Evolutionary conservation across 2,797 vertebrate species (phyloP), one percentile per base, ranked within the genome.

Genomic region (Enteromius anoplus): DNA sequence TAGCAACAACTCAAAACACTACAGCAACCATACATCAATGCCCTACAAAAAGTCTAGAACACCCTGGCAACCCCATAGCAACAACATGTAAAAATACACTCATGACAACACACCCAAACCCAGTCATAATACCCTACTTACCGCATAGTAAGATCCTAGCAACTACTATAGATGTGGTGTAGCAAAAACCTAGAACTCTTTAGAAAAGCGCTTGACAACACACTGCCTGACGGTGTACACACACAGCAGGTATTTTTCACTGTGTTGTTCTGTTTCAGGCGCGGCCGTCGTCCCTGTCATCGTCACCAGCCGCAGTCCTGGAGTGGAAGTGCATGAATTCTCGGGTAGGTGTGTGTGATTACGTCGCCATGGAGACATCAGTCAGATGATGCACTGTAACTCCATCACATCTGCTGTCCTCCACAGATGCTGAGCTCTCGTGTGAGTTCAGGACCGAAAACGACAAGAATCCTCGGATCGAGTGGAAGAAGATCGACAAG

Each of bases 401-500:
- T 32, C 1, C 15, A 4, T 53, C 26, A 73, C 6, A 19, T 76
- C 69, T 73, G 69, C 17, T 73, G 19, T 53, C 29, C 0, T 86
- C 80, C 72, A 14, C 89, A 99, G 98, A 96, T 6, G 96, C 94
- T 0, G 93, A 91, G 88, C 95, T 99, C 88, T 95, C 94, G 77
- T 99, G 98, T 91, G 91, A 89, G 62, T 96, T 95, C 88, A 93
- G 78, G 84, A 94, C 96, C 6, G 95, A 96, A 58, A 93, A 45
- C 12, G 95, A 94, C 6, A 88, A 76, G 19, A 90, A 88, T 62
- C 94, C 96, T 0, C 96, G 98, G 88, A 94, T 98, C 81, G 98
- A 99, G 89, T 99, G 98, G 98, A 99, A 99, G 94, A 99, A 97
- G 92, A 95, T 90, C 5, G 85, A 92, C 19, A 91, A 87, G 3